Base-by-base conservation (phyloP, 2,797 vertebrate genomes). In the Pseudomugil gertrudae region DNA sequence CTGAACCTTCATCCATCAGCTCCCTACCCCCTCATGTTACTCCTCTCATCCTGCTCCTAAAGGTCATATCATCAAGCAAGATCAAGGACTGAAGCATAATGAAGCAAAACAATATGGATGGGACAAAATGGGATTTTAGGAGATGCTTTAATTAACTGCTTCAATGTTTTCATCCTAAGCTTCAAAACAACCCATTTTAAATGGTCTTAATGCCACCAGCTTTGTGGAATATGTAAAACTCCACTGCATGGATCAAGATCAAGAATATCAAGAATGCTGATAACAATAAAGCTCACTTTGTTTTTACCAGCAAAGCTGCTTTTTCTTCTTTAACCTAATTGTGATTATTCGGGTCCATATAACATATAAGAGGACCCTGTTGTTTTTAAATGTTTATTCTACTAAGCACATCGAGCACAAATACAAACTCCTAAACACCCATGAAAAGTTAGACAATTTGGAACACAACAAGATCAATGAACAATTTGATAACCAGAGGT, bases 11-110 rank as follows among this genome's bases (percentile, higher is more conserved):
- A 65, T 9, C 43, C 63, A 40, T 45, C 17, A 67, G 26, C 26
- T 55, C 74, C 70, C 69, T 61, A 75, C 70, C 66, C 66, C 69
- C 63, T 56, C 36, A 29, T 55, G 9, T 57, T 14, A 43, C 50
- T 60, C 29, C 54, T 13, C 53, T 61, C 64, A n/a, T 74, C 47
- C 32, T 50, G 33, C 17, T 15, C 47, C 30, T 62, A 30, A 54
- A 65, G 40, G 38, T 73, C 58, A 72, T 19, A 57, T 38, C 27
- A 54, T 32, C 7, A 5, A 24, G 57, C 7, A 53, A 45, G 35
- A 57, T 29, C 19, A 27, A 57, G 6, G 33, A 27, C 9, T 29
- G 38, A 45, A 29, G 57, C 27, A 7, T 30, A 38, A 33, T 33
- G 7, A 32, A 45, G 38, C 7, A 19, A 23, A 32, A 54, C 14